These are phyloP conservation scores for Papilio glaucus DNA, from an alignment of 1,140 invertebrate species.

Conservation along the genomic window DNA sequence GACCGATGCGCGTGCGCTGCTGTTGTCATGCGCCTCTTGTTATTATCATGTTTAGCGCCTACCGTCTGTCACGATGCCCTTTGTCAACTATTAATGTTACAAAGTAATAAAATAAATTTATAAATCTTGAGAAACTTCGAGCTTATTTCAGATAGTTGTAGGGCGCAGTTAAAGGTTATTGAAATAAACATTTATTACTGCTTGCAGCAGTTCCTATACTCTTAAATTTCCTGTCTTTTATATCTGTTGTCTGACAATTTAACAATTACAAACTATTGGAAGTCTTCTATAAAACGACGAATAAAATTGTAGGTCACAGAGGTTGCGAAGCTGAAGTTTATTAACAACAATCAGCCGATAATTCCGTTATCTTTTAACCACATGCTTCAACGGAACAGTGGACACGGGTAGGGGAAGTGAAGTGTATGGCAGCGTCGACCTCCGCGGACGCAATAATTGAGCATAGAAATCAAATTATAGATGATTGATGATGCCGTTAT, in stretches of 20 bases:
- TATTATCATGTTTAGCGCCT: conserved; percentile 69
- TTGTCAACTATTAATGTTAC: conserved; percentile 15
- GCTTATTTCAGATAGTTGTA: not conserved
- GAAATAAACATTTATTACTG: conserved; percentile 18
- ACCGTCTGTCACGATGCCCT: conserved; percentile 50
- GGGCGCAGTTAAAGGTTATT: conserved; percentile 3
- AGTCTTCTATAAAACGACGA: conserved; percentile 16
- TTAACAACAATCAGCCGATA: conserved; percentile 30
- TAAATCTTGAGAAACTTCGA: not conserved
- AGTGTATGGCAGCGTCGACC: conserved; percentile 70
- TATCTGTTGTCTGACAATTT: conserved; percentile 14
- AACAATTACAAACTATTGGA: conserved; percentile 28
- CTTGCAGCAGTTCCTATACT: conserved; percentile 6
- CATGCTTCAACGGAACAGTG: conserved; percentile 50
- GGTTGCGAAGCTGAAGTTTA: conserved; percentile 29
- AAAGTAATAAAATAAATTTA: not conserved
- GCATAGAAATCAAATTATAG: conserved; percentile 83
- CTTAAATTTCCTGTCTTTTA: conserved; percentile 9
- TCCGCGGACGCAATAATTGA: conserved; percentile 82
- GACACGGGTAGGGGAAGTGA: conserved; percentile 58
- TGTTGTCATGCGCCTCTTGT: conserved; percentile 72
- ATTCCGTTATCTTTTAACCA: conserved; percentile 37
- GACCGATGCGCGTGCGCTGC: conserved; percentile 70
- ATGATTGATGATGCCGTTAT: conserved; percentile 82
- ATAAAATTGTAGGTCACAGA: conserved; percentile 17